Base-by-base conservation (phyloP, 2,113 vertebrate genomes). In the Notiomystis cincta region DNA sequence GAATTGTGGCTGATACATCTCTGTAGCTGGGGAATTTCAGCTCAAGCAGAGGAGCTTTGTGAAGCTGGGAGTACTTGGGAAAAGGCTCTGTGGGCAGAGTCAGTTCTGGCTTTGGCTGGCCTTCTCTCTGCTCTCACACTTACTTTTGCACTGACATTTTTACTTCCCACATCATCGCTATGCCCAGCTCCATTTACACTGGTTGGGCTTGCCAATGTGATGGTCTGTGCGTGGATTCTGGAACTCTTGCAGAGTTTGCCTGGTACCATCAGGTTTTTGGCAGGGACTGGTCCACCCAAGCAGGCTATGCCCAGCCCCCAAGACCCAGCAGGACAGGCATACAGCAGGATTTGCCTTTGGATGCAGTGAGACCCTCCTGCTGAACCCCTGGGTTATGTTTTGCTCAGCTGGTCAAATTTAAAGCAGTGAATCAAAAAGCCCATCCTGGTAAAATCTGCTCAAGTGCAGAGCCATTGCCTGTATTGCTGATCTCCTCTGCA, bases 301-400 rank as follows among this genome's bases (percentile, higher is more conserved):
- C 11, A 58, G 30, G 47, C 67, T 86, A 9, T 38, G 60, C 38
- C 53, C 5, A 1, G 31, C 22, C 30, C 30, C 23, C 18, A 4
- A 3, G 70, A 51, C 10, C 50, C 23, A 7, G 25, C 71, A 58
- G 44, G 62, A n/a, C 30, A 35, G 51, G 51, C 35, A 65, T 61
- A 33, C 0, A 0, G 19, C n/a, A 75, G 6, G 2, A 42, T 35
- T 82, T 58, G 30, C 64, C 53, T 80, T 57, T 15, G 65, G 37
- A 15, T 71, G 58, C 66, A 38, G 0, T 28, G 25, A 3, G 1
- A n/a, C 56, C 2, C 0, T 50, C 19, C 19, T 64, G 24, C 42
- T 48, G 80, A 73, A 23, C 42, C 38, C 45, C 30, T 66, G 75
- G 37, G 17, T 53, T 62, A 3, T 22, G 35, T 83, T 80, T 56